Conservation (phyloP, 2,113 vertebrate genomes). For the Rhinolophus sinicus region DNA sequence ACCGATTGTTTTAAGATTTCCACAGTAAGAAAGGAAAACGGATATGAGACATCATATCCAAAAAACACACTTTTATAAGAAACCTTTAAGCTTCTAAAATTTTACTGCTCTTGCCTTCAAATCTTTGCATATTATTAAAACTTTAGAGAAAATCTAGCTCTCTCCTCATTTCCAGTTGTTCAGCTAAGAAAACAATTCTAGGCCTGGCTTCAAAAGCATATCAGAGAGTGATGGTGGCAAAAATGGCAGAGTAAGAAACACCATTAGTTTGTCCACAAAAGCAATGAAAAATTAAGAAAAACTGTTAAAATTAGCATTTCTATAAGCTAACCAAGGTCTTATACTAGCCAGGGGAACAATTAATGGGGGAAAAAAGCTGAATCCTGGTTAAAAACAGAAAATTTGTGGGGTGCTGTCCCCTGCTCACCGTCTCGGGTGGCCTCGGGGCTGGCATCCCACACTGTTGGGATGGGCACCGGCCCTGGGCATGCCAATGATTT, state of each 20-base stretch:
- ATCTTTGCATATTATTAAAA: background rate
- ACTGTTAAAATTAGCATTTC: background rate
- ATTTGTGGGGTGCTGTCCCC: rapidly evolving
- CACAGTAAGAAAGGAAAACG: background rate
- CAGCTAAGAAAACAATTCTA: background rate
- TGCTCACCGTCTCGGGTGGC: too few relatives aligned
- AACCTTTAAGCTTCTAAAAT: background rate
- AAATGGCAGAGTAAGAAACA: background rate
- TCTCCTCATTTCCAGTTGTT: background rate
- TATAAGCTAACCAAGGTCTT: background rate
- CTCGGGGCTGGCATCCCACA: too few relatives aligned
- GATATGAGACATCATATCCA: too few relatives aligned
- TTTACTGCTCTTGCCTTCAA: background rate
- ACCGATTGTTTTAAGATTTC: background rate
- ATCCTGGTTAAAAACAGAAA: rapidly evolving
- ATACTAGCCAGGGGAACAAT: background rate
- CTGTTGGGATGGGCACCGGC: too few relatives aligned
- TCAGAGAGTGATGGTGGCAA: background rate
- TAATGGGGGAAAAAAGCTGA: too few relatives aligned
- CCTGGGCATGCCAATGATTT: too few relatives aligned
- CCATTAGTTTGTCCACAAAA: background rate
- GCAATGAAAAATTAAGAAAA: background rate
- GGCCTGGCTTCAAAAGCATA: background rate
- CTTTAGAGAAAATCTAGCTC: background rate
- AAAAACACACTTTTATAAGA: background rate